Base-by-base conservation (phyloP, 2,888 invertebrate species). In the Cataglyphis altisquamis region DNA sequence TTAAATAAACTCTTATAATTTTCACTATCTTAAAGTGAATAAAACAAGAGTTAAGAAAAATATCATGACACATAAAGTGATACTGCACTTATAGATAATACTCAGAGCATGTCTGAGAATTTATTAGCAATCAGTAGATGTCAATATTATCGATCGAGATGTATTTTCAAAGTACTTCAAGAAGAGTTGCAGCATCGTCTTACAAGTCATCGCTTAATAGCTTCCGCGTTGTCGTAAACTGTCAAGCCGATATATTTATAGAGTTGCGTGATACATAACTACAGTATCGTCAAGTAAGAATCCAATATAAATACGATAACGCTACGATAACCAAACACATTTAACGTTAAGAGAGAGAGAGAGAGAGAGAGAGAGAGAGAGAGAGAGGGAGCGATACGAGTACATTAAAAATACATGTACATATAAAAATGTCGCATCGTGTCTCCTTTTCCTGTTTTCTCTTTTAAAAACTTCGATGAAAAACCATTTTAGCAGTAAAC, bases 211-310 rank as follows among this genome's bases (percentile, higher is more conserved):
- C 88, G 90, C 91, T 92, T 91, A 93, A 93, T 89, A 93, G 91
- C 93, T 93, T 92, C 92, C 91, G 92, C 93, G 93, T 93, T 93
- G 92, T 92, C 92, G 90, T 92, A 92, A 92, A 92, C 91, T 89
- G 91, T 88, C 84, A 83, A 80, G 82, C 85, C 84, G 87, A 89
- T 87, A 88, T 89, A 88, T 91, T 89, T 90, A 90, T 90, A 90
- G 86, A 86, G 84, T 87, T 80, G 45, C 84, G 82, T 80, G 83
- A 84, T 90, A 89, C 90, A 75, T 32, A 68, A 81, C 72, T 82
- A 70, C 66, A 62, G 66, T 39, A 55, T 67, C 25, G 55, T 68
- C 29, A 55, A 77, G 25, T 68, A 55, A 77, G 39, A 39, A 55
- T 29, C 25, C 68, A 15, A 15, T 25, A 66, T 67, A 75, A 52